Conservation (phyloP, 2,797 vertebrate genomes). For the Rhabdomys pumilio region DNA sequence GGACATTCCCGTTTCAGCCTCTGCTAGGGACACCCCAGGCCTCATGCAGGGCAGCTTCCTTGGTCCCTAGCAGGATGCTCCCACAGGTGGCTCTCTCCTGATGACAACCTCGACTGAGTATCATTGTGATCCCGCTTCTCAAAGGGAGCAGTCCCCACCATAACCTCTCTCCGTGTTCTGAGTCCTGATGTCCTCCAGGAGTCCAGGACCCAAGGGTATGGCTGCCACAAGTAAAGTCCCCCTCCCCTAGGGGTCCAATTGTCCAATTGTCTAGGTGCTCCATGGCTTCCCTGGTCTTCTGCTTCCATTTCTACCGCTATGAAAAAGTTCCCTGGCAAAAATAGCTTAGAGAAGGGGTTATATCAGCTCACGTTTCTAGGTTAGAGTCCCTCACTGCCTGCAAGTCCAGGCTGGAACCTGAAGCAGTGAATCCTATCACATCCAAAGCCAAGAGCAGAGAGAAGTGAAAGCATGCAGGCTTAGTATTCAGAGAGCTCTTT, state of each 20-base stretch:
- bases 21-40: neutral
- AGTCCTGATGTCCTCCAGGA: neutral
- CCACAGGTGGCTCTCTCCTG: neutral
- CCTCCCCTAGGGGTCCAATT: neutral
- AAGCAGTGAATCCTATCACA: neutral
- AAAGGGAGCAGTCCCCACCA: neutral
- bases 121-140: neutral
- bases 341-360: neutral
- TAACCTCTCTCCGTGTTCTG: neutral
- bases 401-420: neutral
- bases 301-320: too few relatives aligned
- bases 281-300: neutral
- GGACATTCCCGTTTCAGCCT: neutral
- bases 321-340: neutral
- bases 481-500: neutral
- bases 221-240: neutral
- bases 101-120: neutral
- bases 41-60: neutral
- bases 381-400: neutral
- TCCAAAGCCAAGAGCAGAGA: neutral
- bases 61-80: neutral
- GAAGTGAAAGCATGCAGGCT: neutral
- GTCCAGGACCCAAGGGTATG: neutral
- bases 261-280: neutral
- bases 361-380: neutral